Percentiles rank a stretch among this genome's conserved stretches.
Conservation (phyloP, 2,113 vertebrate genomes). For the Psammodynastes pulverulentus region DNA sequence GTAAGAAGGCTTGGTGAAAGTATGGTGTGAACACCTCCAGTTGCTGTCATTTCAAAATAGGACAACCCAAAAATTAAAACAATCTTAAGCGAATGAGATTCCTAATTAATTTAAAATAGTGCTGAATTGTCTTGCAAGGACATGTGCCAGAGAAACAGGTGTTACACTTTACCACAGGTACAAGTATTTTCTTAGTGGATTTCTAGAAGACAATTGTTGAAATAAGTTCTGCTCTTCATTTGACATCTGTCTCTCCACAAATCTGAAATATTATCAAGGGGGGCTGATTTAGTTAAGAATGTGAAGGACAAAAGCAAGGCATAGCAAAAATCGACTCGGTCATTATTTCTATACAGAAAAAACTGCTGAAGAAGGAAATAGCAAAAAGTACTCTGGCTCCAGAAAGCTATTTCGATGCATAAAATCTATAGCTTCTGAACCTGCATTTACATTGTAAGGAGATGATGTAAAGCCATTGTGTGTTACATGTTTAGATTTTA, state of each 20-base stretch:
- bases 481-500: conserved; percentile 36
- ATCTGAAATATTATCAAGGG: conserved; percentile 35
- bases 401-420: conserved; percentile 47
- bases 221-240: conserved; percentile 37
- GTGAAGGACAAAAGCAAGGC: conserved; percentile 48
- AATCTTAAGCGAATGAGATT: background rate
- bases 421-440: conserved; percentile 55
- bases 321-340: conserved; percentile 47
- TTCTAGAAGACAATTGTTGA: conserved; percentile 26
- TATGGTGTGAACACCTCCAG: background rate
- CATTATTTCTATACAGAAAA: conserved; percentile 35
- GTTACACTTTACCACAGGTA: conserved; percentile 45
- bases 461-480: conserved; percentile 5
- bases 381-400: conserved; percentile 48
- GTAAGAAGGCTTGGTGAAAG: background rate
- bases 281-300: conserved; percentile 53
- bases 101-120: conserved; percentile 24
- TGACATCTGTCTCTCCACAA: background rate
- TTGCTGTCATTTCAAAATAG: conserved; percentile 2
- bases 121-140: conserved; percentile 33
- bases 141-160: conserved; percentile 28
- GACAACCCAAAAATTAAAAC: background rate
- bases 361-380: conserved; percentile 37
- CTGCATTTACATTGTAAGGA: conserved; percentile 22
- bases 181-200: conserved; percentile 45